Conservation (phyloP, 2,888 invertebrate species). For the Himalopsyche japonica region DNA sequence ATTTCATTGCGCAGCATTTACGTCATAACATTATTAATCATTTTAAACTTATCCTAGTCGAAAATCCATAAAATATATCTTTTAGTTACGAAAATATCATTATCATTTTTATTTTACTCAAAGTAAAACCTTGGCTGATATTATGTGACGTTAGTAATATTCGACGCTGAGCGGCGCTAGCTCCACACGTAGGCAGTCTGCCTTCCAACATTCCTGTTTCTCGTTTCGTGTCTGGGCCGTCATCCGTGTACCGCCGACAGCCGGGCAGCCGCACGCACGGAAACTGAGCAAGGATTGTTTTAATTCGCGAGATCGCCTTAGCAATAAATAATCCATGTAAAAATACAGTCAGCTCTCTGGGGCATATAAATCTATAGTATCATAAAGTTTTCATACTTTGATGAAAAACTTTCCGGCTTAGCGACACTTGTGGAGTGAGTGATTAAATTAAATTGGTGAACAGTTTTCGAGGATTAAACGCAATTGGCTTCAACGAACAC, state of each 20-base stretch:
- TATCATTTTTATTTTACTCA: not conserved
- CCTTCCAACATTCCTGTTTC: not conserved
- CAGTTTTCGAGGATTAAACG: conserved; percentile 11
- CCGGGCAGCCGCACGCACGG: not conserved
- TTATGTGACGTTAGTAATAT: not conserved
- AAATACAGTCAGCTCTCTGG: not conserved
- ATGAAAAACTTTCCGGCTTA: not conserved
- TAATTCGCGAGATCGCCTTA: not conserved
- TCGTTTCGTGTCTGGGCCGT: not conserved
- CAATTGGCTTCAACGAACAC: not conserved
- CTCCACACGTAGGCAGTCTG: not conserved
- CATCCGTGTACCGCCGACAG: not conserved
- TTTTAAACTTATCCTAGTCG: no score
- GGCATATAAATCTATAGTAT: not conserved
- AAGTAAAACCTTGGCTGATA: not conserved
- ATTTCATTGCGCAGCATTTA: no score
- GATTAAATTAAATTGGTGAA: conserved; percentile 18
- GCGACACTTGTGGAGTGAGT: conserved; percentile 23
- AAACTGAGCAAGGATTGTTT: not conserved
- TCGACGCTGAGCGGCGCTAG: not conserved
- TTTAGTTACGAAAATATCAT: not conserved
- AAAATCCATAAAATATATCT: not conserved
- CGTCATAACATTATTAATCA: no score
- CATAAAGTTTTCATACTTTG: not conserved
- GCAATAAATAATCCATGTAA: not conserved